phyloP scores from a whole-genome alignment of 2,797 vertebrate genomes.

The Rhadinocentrus ornatus region DNA sequence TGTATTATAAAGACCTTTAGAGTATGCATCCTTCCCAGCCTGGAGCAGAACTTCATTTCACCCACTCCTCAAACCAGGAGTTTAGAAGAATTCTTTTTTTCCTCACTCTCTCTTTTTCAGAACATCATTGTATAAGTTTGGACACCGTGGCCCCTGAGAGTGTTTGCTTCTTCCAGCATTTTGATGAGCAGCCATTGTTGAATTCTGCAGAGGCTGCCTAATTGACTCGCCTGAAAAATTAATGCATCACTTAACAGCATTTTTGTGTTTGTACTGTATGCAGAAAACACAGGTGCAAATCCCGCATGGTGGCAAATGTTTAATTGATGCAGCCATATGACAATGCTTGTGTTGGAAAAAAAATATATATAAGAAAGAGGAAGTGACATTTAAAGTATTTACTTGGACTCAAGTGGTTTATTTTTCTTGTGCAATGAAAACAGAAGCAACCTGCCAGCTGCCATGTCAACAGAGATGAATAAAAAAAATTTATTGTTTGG shows the following conservation, averaged over 20 bases:
- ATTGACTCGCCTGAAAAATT: constrained; percentile 81
- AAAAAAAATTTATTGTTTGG: not conserved
- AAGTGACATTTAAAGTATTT: constrained; percentile 29
- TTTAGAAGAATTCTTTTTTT: not conserved
- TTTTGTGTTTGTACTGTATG: constrained; percentile 75
- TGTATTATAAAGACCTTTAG: constrained; percentile 43
- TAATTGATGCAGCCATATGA: constrained; percentile 77
- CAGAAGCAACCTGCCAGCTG: not conserved
- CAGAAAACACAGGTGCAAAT: constrained; percentile 77
- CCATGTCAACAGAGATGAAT: not conserved
- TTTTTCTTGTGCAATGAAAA: constrained; percentile 13
- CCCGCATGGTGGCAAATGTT: constrained; percentile 66
- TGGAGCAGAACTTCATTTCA: constrained; percentile 20
- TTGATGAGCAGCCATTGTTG: constrained; percentile 69
- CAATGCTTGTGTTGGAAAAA: constrained; percentile 22
- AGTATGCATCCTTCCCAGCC: constrained; percentile 29
- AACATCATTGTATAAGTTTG: constrained; percentile 4
- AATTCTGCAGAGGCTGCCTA: constrained; percentile 75
- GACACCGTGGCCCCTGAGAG: constrained; percentile 38
- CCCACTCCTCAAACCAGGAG: constrained; percentile 1
- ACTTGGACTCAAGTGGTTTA: constrained; percentile 13
- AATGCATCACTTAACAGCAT: constrained; percentile 79
- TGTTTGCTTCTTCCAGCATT: constrained; percentile 71
- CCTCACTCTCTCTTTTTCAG: not conserved
- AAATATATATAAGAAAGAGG: constrained; percentile 1